Evolutionary conservation across 2,888 invertebrate species (phyloP), one percentile per base, ranked within the genome.

Genomic region (Troides oblongomaculatus): DNA sequence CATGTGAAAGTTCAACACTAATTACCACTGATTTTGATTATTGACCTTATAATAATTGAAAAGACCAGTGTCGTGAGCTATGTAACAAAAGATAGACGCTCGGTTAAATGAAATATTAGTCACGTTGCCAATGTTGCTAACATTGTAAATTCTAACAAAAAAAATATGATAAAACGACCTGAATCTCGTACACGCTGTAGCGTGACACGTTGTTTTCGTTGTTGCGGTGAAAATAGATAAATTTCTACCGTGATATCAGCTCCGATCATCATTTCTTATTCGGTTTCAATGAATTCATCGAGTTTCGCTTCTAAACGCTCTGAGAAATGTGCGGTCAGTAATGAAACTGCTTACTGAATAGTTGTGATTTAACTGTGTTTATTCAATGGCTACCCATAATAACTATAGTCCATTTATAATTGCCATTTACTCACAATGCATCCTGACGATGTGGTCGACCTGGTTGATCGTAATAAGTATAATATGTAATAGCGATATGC

Each of bases 201-300:
- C 68, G 68, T 64, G 64, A 69, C 59, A 36, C 39, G 50, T 12
- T 60, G 64, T 59, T 39, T 36, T 60, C 50, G 59, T 60, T 56
- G 60, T 64, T 23, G 23, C 14, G 64, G 68, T 60, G 68, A 69
- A 69, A 69, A 64, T 60, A 69, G 67, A 68, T 66, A 61, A 66
- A 60, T 66, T 61, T 25, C 60, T 50, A 69, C 60, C 64, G 17
- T n/a, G 63, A 60, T 69, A 60, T 53, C 56, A 39, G 59, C 59
- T 64, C 50, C 64, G 53, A 64, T 69, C 64, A 60, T 36, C 12
- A 50, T 36, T 21, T 43, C 62, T 68, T 23, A 46, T 18, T 50
- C 59, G n/a, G 46, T 69, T 69, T 60, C 56, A 60, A 64, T 60
- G 64, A 64, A 69, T 64, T 69, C 64, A 60, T 60, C 18, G 50